Evolutionary conservation across 2,113 vertebrate species (phyloP), one percentile per base, ranked within the genome.

Genomic region (Callipepla squamata): DNA sequence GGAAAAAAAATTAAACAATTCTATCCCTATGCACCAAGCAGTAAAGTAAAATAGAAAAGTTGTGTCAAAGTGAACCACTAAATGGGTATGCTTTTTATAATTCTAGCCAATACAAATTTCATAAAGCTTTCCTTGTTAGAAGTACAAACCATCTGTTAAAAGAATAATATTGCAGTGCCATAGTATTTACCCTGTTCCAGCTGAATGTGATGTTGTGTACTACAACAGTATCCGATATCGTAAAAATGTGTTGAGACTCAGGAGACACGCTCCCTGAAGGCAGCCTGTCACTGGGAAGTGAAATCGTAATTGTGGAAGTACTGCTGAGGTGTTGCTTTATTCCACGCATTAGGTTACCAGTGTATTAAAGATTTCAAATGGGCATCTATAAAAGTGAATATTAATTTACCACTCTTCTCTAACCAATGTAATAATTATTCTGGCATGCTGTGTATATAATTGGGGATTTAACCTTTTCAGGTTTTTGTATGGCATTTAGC

Each of bases 31-130:
- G 62, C 30, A 85, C 50, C 18, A 28, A 70, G 51, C 36, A 68
- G 25, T 50, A 86, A 89, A 15, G 45, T 76, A 68, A 57, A 86
- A 40, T 20, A 87, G 59, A 83, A 63, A 42, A 92, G 53, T 85
- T 44, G 44, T 69, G 40, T 87, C 74, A 89, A 91, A 95, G 21
- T 28, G 67, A 89, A 91, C 63, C 59, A 45, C 84, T 90, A 83
- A 83, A 86, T 5, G 13, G 32, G 30, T 69, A 48, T 1, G 1
- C 68, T 85, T 90, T 85, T 59, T 92, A 70, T 55, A 87, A 90
- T 55, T 32, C 62, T 70, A 76, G 94, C 74, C 92, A 96, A 93
- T 50, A 87, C 23, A 93, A 95, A 94, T 92, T 76, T 85, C 74
- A 93, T 81, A 79, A 87, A 92, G 55, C 42, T 73, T 59, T 45